These are phyloP conservation scores for Bothrops jararaca DNA, from an alignment of 2,113 vertebrate genomes.

Conservation along the genomic window DNA sequence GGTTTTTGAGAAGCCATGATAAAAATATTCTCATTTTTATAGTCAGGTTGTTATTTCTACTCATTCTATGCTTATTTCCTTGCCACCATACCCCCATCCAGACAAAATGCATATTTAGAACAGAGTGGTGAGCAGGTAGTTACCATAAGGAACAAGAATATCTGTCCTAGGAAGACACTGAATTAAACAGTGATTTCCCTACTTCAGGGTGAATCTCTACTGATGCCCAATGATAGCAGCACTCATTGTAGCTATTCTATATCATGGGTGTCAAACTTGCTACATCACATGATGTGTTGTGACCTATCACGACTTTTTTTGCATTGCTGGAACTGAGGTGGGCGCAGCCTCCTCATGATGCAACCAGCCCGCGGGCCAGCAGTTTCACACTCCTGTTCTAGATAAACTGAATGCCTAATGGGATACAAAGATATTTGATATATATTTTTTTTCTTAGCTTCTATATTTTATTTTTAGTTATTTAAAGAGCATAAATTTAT, in stretches of 20 bases:
- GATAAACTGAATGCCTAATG: background rate
- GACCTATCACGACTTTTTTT: no score
- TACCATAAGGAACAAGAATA: background rate
- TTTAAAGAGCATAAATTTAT: background rate
- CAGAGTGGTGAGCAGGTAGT: background rate
- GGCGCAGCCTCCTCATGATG: no score
- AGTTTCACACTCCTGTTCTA: no score
- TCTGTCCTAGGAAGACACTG: background rate
- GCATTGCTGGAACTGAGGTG: no score
- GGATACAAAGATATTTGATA: background rate
- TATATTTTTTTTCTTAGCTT: background rate
- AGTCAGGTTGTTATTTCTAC: background rate
- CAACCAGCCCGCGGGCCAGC: no score
- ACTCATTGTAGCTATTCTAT: background rate
- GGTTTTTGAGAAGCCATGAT: background rate
- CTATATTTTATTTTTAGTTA: background rate
- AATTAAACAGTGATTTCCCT: background rate
- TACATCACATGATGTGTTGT: no score
- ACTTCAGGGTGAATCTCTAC: background rate
- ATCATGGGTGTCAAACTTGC: no score
- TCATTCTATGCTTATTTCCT: background rate
- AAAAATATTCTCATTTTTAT: background rate
- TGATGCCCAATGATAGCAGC: background rate
- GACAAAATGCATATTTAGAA: background rate
- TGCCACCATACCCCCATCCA: rapidly evolving